Evolutionary conservation across 2,797 vertebrate genomes (phyloP).

Genomic region (Novumbra hubbsi): DNA sequence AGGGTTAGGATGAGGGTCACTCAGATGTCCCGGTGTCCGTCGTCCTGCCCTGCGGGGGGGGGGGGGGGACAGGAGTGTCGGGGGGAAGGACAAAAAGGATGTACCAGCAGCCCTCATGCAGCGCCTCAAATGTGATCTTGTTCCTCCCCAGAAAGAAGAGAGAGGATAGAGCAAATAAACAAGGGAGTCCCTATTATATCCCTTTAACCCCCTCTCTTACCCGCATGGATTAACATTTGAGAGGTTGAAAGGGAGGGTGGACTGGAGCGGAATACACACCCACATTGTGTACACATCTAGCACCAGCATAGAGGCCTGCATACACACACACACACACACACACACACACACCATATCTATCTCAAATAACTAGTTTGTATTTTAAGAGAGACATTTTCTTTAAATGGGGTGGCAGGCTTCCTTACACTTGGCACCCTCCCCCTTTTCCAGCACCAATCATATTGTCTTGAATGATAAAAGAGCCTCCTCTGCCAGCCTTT

Average conservation of each 20-base stretch:
- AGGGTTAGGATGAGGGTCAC: constrained; percentile 1
- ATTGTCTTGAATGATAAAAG: constrained; percentile 67
- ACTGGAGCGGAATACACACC: neutral
- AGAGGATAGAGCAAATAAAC: constrained; percentile 73
- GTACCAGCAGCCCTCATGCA: constrained; percentile 66
- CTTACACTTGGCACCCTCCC: constrained; percentile 51
- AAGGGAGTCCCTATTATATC: constrained; percentile 36
- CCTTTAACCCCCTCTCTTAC: constrained; percentile 40
- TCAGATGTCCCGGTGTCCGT: neutral
- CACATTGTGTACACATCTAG: neutral
- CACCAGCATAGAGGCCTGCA: neutral
- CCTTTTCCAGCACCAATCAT: constrained; percentile 64
- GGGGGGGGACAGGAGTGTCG: neutral
- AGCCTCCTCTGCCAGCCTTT: constrained; percentile 27
- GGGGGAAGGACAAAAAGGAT: constrained; percentile 44
- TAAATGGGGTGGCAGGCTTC: constrained; percentile 57
- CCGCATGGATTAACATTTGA: constrained; percentile 49
- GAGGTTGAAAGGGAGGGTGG: neutral
- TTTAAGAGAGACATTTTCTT: neutral
- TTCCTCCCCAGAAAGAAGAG: constrained; percentile 58
- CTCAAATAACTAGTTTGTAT: neutral
- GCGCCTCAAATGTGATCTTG: constrained; percentile 61
- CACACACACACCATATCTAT: neutral
- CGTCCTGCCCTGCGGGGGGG: constrained; percentile 20
- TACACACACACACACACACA: too few relatives aligned